These are phyloP conservation scores for Loripinus fragilis DNA, from an alignment of 2,888 invertebrate genomes.

Conservation along the genomic window DNA sequence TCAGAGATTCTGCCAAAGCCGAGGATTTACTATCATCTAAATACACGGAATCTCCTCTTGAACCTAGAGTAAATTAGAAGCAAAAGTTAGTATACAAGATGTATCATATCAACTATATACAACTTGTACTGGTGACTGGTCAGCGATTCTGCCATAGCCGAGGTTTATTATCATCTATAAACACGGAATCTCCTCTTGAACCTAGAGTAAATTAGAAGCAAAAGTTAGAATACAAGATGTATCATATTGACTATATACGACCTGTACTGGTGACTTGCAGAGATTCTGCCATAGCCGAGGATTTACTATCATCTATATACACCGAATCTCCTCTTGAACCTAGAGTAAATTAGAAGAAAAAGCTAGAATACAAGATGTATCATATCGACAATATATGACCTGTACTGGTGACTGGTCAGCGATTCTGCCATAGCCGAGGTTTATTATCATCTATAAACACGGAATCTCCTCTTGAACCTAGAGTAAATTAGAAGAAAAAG, in stretches of 20 bases:
- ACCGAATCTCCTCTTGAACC: slow-evolving; percentile 76
- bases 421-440: slow-evolving; percentile 93
- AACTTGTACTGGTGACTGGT: slow-evolving; percentile 88
- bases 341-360: no score
- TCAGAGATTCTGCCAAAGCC: slow-evolving; percentile 92
- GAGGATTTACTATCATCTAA: slow-evolving; percentile 84
- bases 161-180: slow-evolving; percentile 83
- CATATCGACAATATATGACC: slow-evolving; percentile 91
- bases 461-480: slow-evolving; percentile 76
- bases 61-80: no score
- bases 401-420: slow-evolving; percentile 87
- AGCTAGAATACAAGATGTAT: no score
- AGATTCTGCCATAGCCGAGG: slow-evolving; percentile 93
- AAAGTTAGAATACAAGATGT: no score
- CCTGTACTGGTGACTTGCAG: slow-evolving; percentile 88
- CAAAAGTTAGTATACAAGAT: no score
- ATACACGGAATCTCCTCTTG: slow-evolving; percentile 73
- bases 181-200: slow-evolving; percentile 74
- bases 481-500: no score
- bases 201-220: no score
- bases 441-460: slow-evolving; percentile 72
- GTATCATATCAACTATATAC: no score
- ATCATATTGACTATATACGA: no score
- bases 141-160: slow-evolving; percentile 93
- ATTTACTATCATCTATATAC: slow-evolving; percentile 79